Evolutionary conservation across 2,797 vertebrate species (phyloP), one percentile per base, ranked within the genome.

Genomic region (Leucoraja ocellata): DNA sequence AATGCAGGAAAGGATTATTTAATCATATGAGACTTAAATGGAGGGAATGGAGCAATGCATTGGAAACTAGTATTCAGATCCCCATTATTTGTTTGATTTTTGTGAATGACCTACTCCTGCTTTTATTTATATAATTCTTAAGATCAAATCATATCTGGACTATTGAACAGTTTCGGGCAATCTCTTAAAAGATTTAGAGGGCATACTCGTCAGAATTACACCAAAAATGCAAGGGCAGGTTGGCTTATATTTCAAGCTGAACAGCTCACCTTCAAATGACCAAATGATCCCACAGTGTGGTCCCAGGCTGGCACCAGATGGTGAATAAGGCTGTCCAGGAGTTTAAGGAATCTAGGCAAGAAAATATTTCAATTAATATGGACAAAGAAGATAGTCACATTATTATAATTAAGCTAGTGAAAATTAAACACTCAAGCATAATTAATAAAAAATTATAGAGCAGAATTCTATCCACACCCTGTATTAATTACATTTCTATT

Each of bases 301-400:
- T 99, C 98, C 99, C 98, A 99, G 93, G 98, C 97, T 10, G 99
- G 99, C 32, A 99, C 96, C 93, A 99, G 95, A 94, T 99, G 98
- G 94, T 98, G 98, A 93, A 99, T 95, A 58, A 99, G 97, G 71
- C 96, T 97, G 95, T 99, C 99, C 93, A 99, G 95, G 73, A 99
- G 96, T 93, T 97, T 97, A 95, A 99, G 98, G 94, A 99, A 99
- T 96, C 99, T 99, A 95, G 93, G 91, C 81, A 9, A 2, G 61
- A 73, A 93, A 93, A 94, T 76, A 93, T 4, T 78, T n/a, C 58
- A 32, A 65, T 25, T 58, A n/a, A 65, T n/a, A 88, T 18, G 84
- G n/a, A 88, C n/a, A 21, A 32, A 65, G 16, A 1, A 88, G 84
- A 32, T 63, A 25, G 81, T 28, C 28, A 63, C n/a, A 28, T 32